A percentile compares a stretch with the other conserved stretches of the same genome.
Evolutionary conservation across 2,113 vertebrate species (phyloP).

Genomic region (Helogale parvula): DNA sequence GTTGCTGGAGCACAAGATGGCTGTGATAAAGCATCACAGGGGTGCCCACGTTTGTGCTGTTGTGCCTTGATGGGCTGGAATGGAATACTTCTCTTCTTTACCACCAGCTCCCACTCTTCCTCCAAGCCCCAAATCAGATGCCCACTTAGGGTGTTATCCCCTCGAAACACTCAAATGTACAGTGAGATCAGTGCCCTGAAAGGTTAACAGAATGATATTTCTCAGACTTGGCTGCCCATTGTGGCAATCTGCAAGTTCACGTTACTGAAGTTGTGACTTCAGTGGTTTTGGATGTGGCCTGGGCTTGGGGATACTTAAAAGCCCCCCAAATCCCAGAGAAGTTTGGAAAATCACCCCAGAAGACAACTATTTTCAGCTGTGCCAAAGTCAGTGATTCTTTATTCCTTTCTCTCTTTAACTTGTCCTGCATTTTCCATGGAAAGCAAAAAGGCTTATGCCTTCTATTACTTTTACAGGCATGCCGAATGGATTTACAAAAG

Average conservation of each 20-base stretch:
- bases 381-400: neutral
- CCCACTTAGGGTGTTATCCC: neutral
- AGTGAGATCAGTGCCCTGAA: neutral
- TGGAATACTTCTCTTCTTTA: neutral
- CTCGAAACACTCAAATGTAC: neutral
- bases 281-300: neutral
- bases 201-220: neutral
- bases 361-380: neutral
- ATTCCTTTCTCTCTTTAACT: neutral
- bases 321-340: neutral
- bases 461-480: neutral
- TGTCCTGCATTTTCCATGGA: neutral
- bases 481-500: neutral
- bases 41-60: fast-evolving
- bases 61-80: neutral
- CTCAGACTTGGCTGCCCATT: neutral
- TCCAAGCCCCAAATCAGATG: neutral
- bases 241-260: neutral
- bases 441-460: neutral
- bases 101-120: neutral
- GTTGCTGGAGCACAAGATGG: neutral
- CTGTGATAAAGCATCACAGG: fast-evolving
- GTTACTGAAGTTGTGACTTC: too few species aligned
- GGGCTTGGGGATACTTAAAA: neutral
- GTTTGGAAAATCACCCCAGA: neutral